These are phyloP conservation scores for Helarctos malayanus DNA, from an alignment of 2,797 vertebrate species.

Conservation along the genomic window DNA sequence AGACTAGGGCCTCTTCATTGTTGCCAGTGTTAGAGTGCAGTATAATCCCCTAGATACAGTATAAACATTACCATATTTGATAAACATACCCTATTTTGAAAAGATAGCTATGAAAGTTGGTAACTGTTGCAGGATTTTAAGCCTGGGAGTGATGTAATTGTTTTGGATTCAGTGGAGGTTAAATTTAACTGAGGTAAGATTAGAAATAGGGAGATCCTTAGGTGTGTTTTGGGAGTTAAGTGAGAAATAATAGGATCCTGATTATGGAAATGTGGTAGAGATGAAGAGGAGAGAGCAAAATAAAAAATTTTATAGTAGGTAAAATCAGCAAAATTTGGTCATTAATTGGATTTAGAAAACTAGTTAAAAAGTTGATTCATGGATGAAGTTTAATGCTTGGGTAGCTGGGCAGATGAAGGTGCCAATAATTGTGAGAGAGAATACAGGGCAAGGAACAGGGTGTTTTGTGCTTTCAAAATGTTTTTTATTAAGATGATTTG, in stretches of 20 bases:
- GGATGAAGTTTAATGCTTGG: not conserved
- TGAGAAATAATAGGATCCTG: not conserved
- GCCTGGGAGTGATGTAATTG: not conserved
- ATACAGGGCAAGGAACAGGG: not conserved
- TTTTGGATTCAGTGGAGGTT: conserved; percentile 37
- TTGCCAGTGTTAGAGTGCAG: not conserved
- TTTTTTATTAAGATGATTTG: not conserved
- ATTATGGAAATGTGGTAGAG: not conserved
- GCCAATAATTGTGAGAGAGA: not conserved
- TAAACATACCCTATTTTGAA: conserved; percentile 3
- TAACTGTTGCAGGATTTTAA: conserved; percentile 45
- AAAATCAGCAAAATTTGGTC: conserved; percentile 17
- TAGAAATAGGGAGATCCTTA: conserved; percentile 3
- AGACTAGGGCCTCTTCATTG: not conserved
- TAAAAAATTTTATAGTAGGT: not conserved
- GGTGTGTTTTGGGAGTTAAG: not conserved
- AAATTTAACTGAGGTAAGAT: not conserved
- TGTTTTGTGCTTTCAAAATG: not conserved
- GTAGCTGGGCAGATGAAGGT: not conserved
- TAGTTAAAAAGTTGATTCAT: not conserved
- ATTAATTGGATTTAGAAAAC: conserved; percentile 18
- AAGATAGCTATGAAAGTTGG: conserved; percentile 3
- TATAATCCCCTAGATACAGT: not conserved
- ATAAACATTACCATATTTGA: not conserved
- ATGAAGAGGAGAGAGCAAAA: not conserved